These are phyloP conservation scores for Antennarius maculatus DNA, from an alignment of 2,797 vertebrate genomes.

Conservation along the genomic window DNA sequence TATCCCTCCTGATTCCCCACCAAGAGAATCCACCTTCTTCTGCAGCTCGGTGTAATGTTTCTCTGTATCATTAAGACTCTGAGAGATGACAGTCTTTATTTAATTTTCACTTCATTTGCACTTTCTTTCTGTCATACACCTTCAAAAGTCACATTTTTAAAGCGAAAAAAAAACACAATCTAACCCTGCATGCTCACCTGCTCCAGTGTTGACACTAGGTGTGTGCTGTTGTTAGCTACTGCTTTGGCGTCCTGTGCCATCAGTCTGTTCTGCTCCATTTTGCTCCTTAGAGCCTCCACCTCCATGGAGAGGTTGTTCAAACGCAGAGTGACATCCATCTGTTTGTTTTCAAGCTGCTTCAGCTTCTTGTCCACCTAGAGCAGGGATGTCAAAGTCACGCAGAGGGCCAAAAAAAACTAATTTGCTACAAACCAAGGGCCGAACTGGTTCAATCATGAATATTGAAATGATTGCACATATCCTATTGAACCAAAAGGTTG, in stretches of 20 bases:
- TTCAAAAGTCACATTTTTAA: too few relatives aligned
- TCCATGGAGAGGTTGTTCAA: slow-evolving; percentile 76
- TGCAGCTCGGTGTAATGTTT: slow-evolving; percentile 76
- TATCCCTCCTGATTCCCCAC: slow-evolving; percentile 53
- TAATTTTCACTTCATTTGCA: not conserved
- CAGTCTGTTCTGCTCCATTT: slow-evolving; percentile 65
- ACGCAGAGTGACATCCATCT: slow-evolving; percentile 77
- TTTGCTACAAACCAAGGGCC: too few relatives aligned
- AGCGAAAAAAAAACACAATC: not conserved
- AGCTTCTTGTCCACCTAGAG: slow-evolving; percentile 77
- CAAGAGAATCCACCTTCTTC: slow-evolving; percentile 73
- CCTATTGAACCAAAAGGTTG: too few relatives aligned
- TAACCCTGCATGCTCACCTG: slow-evolving; percentile 64
- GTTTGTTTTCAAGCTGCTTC: slow-evolving; percentile 73
- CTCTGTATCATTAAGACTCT: slow-evolving; percentile 81
- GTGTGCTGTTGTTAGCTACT: slow-evolving; percentile 70
- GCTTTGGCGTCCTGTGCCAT: slow-evolving; percentile 77
- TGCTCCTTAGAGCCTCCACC: slow-evolving; percentile 76
- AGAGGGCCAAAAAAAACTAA: too few relatives aligned
- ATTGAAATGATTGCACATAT: too few relatives aligned
- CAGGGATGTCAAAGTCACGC: too few relatives aligned
- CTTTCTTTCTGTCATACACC: not conserved
- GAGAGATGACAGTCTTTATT: not conserved
- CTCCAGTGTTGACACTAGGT: slow-evolving; percentile 68
- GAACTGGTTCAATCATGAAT: too few relatives aligned